phyloP scores from a whole-genome alignment of 2,888 invertebrate genomes.

The Zygothrica quintamaculata region DNA sequence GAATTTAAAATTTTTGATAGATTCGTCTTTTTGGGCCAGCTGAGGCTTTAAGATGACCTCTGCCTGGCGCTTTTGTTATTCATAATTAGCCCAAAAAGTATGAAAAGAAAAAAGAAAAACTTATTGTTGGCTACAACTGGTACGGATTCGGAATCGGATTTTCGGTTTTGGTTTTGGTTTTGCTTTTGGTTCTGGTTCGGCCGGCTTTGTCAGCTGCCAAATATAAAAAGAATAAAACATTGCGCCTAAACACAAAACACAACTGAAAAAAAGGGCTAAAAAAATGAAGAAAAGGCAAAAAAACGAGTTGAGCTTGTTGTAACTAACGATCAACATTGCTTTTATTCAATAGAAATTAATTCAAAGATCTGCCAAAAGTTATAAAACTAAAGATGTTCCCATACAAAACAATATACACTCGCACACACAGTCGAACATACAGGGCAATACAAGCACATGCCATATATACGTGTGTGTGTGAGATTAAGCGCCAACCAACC shows the following conservation, averaged over 20 bases:
- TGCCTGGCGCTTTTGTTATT: slow-evolving; percentile 58
- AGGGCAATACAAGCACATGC: slow-evolving; percentile 6
- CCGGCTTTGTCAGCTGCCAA: slow-evolving; percentile 39
- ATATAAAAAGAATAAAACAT: no score
- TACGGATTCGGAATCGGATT: slow-evolving; percentile 5
- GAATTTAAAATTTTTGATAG: slow-evolving; percentile 16
- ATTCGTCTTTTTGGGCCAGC: slow-evolving; percentile 24
- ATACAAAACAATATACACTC: slow-evolving; percentile 10
- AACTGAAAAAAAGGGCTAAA: no score
- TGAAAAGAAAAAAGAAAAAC: no score
- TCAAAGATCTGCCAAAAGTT: no score
- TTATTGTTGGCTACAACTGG: slow-evolving; percentile 20
- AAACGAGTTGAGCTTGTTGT: slow-evolving; percentile 42
- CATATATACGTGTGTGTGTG: slow-evolving; percentile 12
- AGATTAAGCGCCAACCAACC: slow-evolving; percentile 41
- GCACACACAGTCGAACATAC: slow-evolving; percentile 4
- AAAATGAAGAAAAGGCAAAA: no score
- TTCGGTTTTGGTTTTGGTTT: slow-evolving; percentile 18
- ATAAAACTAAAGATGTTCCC: neutral
- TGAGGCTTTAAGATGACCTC: slow-evolving; percentile 18
- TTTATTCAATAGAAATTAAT: no score
- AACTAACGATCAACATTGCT: slow-evolving; percentile 30
- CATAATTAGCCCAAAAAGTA: slow-evolving; percentile 61
- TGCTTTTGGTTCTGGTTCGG: slow-evolving; percentile 36
- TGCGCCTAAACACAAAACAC: no score